A percentile compares a stretch with the other conserved stretches of the same genome.
Conservation (phyloP, 2,797 vertebrate species). For the Hippocampus kuda region DNA sequence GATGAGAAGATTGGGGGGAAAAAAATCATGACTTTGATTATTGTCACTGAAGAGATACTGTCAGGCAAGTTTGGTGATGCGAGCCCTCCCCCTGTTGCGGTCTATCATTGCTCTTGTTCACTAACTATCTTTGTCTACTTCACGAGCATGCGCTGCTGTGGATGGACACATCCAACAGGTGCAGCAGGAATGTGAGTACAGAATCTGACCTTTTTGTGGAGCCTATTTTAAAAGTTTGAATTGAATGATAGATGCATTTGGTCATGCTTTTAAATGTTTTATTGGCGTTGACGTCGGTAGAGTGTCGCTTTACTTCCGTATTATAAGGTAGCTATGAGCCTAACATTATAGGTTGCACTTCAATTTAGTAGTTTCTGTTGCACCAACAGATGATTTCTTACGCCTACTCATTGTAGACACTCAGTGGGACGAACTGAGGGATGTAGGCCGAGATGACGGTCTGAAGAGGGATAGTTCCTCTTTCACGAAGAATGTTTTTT, state of each 20-base stretch:
- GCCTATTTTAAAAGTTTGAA: neutral
- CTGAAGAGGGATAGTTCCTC: neutral
- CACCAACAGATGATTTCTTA: neutral
- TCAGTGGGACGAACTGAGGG: neutral
- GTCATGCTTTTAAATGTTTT: neutral
- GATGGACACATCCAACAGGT: constrained; percentile 13
- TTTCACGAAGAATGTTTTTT: neutral
- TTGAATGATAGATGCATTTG: neutral
- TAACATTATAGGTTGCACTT: neutral
- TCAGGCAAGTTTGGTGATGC: constrained; percentile 14
- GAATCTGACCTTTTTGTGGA: neutral
- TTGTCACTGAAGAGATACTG: constrained; percentile 5
- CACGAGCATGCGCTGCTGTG: constrained; percentile 16
- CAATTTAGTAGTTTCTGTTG: neutral
- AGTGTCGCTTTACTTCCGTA: neutral
- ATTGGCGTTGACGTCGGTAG: neutral
- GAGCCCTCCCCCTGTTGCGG: constrained; percentile 36
- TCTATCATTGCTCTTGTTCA: constrained; percentile 21
- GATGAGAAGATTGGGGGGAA: neutral
- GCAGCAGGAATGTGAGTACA: constrained; percentile 18
- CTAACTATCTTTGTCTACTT: constrained; percentile 29
- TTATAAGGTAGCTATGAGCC: neutral
- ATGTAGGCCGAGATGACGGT: neutral
- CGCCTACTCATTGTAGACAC: no score
- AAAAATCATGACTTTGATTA: neutral